A percentile compares a stretch with the other conserved stretches of the same genome.
Evolutionary conservation across 2,113 vertebrate genomes (phyloP).

Genomic region (Phylloscopus trochiloides): DNA sequence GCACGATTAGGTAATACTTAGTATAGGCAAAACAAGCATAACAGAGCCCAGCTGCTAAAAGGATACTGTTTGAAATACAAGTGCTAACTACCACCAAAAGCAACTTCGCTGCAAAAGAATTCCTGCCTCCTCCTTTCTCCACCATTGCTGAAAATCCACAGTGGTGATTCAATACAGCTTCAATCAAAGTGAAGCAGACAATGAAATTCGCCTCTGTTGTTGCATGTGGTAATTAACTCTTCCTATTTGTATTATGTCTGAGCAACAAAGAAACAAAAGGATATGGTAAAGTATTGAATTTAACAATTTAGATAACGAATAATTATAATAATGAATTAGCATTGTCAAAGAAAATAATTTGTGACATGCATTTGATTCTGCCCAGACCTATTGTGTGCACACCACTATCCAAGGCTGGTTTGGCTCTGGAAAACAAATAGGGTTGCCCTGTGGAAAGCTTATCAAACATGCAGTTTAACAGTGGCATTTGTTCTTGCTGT

Average conservation of each 20-base stretch:
- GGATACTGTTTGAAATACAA: not conserved
- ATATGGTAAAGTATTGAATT: not conserved
- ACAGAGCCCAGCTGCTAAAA: not conserved
- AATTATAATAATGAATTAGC: slow-evolving; percentile 58
- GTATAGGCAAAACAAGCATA: not conserved
- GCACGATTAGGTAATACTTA: not conserved
- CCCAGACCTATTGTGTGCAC: not conserved
- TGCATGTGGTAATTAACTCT: slow-evolving; percentile 66
- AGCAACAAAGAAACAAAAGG: slow-evolving; percentile 25
- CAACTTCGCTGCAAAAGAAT: not conserved
- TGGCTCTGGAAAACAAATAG: slow-evolving; percentile 27
- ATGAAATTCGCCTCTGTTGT: slow-evolving; percentile 10
- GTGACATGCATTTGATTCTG: not conserved
- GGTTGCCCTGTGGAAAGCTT: not conserved
- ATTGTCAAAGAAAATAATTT: slow-evolving; percentile 32
- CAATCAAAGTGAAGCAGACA: slow-evolving; percentile 23
- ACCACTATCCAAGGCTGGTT: not conserved
- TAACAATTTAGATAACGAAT: slow-evolving; percentile 51
- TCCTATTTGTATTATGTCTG: slow-evolving; percentile 27
- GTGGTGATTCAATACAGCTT: slow-evolving; percentile 8
- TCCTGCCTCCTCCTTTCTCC: not conserved
- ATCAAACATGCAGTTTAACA: slow-evolving; percentile 11
- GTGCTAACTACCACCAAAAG: not conserved
- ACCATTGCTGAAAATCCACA: not conserved
- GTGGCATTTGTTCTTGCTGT: slow-evolving; percentile 27